These are phyloP conservation scores for Trichogramma evanescens DNA, from an alignment of 2,888 invertebrate genomes.

Conservation along the genomic window DNA sequence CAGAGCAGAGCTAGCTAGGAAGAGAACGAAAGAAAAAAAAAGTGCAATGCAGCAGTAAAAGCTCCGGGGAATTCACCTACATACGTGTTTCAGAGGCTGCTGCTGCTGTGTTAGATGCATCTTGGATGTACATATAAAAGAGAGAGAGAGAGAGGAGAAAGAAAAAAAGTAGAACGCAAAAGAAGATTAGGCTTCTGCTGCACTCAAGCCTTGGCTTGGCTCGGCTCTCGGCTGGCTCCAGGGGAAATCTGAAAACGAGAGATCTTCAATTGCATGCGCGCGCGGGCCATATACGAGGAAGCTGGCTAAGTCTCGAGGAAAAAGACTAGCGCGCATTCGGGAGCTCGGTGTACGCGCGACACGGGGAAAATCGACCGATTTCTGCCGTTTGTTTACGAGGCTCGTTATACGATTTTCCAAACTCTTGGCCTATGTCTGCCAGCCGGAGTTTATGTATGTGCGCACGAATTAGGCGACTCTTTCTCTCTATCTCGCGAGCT, in stretches of 20 bases:
- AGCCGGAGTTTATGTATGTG: too few relatives aligned
- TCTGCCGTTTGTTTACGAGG: neutral
- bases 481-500: neutral
- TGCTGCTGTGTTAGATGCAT: neutral
- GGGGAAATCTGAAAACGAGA: slow-evolving; percentile 20
- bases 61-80: neutral
- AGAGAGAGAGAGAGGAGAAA: neutral
- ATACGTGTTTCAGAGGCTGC: neutral
- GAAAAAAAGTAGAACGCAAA: neutral
- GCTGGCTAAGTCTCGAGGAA: neutral
- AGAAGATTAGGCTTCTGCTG: neutral
- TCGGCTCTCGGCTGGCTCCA: neutral
- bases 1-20: neutral
- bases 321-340: neutral
- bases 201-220: neutral
- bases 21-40: neutral
- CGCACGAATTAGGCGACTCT: too few relatives aligned
- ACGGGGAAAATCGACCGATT: neutral
- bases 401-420: neutral
- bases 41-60: neutral
- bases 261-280: neutral
- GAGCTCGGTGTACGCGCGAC: too few relatives aligned
- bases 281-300: too few relatives aligned
- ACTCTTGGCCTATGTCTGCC: too few relatives aligned
- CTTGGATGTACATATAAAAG: neutral